These are phyloP conservation scores for Neosalanx taihuensis DNA, from an alignment of 2,797 vertebrate species.

Conservation along the genomic window DNA sequence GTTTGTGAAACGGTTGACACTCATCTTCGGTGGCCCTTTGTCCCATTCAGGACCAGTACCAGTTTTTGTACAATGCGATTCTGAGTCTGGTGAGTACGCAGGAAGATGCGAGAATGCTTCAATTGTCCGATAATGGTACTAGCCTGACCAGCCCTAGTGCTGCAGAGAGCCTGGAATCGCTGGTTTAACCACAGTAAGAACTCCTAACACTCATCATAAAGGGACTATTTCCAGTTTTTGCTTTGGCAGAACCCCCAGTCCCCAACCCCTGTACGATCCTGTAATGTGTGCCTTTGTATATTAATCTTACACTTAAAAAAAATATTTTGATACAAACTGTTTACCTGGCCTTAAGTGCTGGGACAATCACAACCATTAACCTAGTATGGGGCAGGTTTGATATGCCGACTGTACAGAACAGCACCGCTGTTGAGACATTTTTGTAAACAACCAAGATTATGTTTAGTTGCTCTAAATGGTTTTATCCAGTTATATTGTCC, in stretches of 20 bases:
- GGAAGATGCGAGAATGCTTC: conserved; percentile 83
- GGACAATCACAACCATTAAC: no score
- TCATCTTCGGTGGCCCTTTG: no score
- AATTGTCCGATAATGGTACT: conserved; percentile 82
- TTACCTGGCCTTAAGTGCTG: no score
- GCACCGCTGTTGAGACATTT: no score
- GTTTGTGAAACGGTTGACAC: no score
- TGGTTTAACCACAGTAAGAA: conserved; percentile 77
- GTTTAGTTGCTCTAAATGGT: no score
- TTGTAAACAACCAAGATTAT: no score
- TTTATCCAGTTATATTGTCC: no score
- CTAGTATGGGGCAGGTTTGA: no score
- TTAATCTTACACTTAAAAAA: conserved; percentile 51
- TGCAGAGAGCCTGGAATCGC: conserved; percentile 90
- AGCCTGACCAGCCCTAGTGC: conserved; percentile 74
- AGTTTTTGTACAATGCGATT: conserved; percentile 94
- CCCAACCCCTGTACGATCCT: conserved; percentile 23
- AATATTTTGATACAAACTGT: conserved; percentile 44
- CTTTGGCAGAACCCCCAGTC: conserved; percentile 1
- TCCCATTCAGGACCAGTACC: conserved; percentile 85
- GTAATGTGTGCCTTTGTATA: conserved; percentile 71
- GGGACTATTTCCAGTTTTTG: background rate
- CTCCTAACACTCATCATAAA: conserved; percentile 24
- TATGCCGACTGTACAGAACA: no score
- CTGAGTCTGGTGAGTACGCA: conserved; percentile 89